phyloP scores from a whole-genome alignment of 2,113 vertebrate species.

The Alexandromys fortis region DNA sequence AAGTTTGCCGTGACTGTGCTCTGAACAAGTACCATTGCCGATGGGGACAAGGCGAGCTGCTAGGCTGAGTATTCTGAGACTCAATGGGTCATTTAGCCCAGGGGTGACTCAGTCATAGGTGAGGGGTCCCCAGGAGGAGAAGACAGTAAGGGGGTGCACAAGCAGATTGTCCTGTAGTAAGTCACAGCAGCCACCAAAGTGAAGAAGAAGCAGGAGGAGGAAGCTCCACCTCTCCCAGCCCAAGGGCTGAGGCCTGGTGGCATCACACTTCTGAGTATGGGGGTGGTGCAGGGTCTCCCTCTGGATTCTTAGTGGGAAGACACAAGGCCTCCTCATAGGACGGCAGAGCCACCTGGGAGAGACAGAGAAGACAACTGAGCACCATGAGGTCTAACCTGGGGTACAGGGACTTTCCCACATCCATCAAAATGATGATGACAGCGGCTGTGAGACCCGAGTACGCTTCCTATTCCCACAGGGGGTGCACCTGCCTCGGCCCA shows the following conservation, averaged over 20 bases:
- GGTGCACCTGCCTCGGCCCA: not conserved
- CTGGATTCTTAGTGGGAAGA: conserved; percentile 82
- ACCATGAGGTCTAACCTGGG: not conserved
- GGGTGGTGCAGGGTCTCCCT: conserved; percentile 73
- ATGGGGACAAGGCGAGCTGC: not conserved
- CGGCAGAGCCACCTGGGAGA: conserved; percentile 84
- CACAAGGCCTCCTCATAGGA: conserved; percentile 88
- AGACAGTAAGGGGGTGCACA: conserved; percentile 58
- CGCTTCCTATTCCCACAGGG: accelerated
- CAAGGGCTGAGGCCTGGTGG: not conserved
- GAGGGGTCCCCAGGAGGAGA: conserved; percentile 19
- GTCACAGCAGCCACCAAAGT: conserved; percentile 45
- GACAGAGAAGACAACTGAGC: conserved; percentile 33
- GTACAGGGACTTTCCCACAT: not conserved
- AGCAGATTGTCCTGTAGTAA: conserved; percentile 58
- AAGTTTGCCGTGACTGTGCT: not conserved
- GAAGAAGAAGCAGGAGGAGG: conserved; percentile 53
- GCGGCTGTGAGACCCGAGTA: accelerated
- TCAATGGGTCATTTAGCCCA: not conserved
- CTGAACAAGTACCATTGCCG: not conserved
- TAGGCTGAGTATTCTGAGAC: not conserved
- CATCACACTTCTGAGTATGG: conserved; percentile 82
- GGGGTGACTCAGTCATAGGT: not conserved
- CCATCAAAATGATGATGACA: not conserved
- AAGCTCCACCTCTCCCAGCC: not conserved